These are phyloP conservation scores for Pteropus alecto DNA, from an alignment of 2,113 vertebrate species.

Conservation along the genomic window DNA sequence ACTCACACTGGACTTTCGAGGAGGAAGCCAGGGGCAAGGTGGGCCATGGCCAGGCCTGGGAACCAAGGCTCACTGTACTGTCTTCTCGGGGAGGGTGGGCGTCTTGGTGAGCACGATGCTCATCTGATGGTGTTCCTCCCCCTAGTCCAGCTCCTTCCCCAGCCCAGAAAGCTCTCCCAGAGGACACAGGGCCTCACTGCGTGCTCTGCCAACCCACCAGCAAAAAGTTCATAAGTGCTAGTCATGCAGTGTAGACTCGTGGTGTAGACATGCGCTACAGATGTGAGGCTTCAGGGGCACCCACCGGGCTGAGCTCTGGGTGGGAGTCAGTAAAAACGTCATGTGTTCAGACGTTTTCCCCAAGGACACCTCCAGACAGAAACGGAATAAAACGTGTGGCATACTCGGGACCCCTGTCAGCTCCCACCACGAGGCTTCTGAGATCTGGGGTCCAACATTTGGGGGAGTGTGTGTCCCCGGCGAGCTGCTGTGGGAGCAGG, in stretches of 20 bases:
- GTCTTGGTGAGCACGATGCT: not conserved
- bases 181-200: too few species aligned
- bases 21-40: too few species aligned
- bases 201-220: not conserved
- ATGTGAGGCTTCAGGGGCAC: not conserved
- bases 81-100: not conserved
- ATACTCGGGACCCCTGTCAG: not conserved
- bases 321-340: fast-evolving
- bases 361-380: not conserved
- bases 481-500: not conserved
- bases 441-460: fast-evolving
- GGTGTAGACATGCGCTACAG: not conserved
- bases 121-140: fast-evolving
- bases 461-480: fast-evolving
- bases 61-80: fast-evolving
- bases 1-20: too few species aligned
- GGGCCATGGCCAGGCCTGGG: fast-evolving
- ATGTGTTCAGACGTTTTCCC: not conserved
- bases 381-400: fast-evolving
- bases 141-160: fast-evolving
- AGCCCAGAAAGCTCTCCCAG: not conserved
- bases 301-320: not conserved
- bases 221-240: too few species aligned
- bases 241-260: fast-evolving
- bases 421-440: not conserved